Percentiles rank a stretch among this genome's conserved stretches.
Conservation (phyloP, 2,113 vertebrate species). For the Tringa solitaria region DNA sequence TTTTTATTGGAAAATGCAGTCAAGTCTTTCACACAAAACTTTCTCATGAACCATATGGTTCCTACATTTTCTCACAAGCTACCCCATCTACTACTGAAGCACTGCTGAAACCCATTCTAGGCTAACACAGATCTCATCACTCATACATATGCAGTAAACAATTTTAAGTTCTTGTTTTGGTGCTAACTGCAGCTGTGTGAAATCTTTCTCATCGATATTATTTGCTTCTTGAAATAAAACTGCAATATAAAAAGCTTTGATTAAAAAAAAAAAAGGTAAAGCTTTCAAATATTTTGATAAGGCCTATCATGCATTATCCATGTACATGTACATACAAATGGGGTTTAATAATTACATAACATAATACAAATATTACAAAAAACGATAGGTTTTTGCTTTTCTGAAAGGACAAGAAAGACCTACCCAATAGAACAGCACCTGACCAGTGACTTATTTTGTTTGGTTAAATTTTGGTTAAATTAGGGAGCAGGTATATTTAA, state of each 20-base stretch:
- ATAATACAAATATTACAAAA: background rate
- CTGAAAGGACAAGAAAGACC: background rate
- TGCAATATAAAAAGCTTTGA: background rate
- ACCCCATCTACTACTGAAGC: background rate
- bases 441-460: background rate
- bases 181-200: background rate
- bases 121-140: background rate
- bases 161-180: background rate
- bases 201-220: background rate
- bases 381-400: background rate
- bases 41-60: background rate
- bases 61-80: background rate
- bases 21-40: background rate
- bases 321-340: fast-evolving
- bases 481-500: background rate
- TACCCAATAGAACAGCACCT: background rate
- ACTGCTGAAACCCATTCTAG: background rate
- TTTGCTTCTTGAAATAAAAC: background rate
- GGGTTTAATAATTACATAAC: background rate
- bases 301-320: background rate
- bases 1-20: background rate
- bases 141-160: background rate
- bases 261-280: background rate
- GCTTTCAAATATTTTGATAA: background rate
- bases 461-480: background rate